Evolutionary conservation across 2,797 vertebrate genomes (phyloP), one percentile per base, ranked within the genome.

Genomic region (Alexandromys oeconomus): DNA sequence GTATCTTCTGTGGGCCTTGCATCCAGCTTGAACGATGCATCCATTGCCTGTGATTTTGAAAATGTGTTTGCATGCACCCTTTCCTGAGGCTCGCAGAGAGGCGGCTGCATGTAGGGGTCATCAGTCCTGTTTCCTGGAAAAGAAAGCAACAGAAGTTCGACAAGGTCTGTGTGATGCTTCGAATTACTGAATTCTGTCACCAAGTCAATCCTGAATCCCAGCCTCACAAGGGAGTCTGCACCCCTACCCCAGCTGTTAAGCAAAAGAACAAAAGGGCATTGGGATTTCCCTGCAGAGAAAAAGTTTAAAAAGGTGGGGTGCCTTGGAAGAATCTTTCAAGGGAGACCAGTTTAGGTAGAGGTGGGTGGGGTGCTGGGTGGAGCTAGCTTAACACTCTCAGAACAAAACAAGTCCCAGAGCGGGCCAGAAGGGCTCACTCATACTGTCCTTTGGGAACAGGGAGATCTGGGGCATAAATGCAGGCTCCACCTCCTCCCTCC

Each of bases 271-370:
- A 74, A 69, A 85, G 67, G 40, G 69, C 73, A 23, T 43, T n/a
- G 27, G 19, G 31, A 34, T 92, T 78, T 91, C 67, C 5, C 37
- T 10, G 40, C 40, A 67, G 59, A 63, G 57, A 74, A 94, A 73
- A 85, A 61, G 31, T 92, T 61, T 91, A 92, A 65, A 11, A 31
- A 86, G 15, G 1, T 29, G 37, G 81, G 15, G 1, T 14, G 85
- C 5, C 48, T 89, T 86, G 85, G 89, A 65, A 93, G 40, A 71
- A n/a, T 79, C 61, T 88, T 95, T 73, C 43, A 31, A 48, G 27
- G 51, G 81, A 65, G 54, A 92, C 48, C 13, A 46, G 59, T 78
- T 90, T 78, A 10, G 25, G 29, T 54, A 92, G 80, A 34, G 12
- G 48, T 27, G 17, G 10, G 7, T 54, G 48, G 10, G 54, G 9